Percentiles rank a stretch among this genome's conserved stretches.
Evolutionary conservation across 2,113 vertebrate species (phyloP).

Genomic region (Salminus brasiliensis): DNA sequence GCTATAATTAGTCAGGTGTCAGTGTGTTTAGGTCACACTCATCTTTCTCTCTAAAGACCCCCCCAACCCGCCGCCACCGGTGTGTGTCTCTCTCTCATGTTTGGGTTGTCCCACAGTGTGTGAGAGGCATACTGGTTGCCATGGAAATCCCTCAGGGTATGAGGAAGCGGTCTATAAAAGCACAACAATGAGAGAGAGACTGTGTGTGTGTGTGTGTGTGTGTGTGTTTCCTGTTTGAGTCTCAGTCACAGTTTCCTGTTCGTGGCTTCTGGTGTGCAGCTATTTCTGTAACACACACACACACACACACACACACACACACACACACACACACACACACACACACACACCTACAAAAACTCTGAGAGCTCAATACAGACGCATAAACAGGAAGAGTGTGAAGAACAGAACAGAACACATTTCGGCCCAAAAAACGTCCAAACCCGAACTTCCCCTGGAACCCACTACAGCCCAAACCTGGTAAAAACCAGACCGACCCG

Average conservation of each 20-base stretch:
- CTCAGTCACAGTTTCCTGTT: too few relatives aligned
- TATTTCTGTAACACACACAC: slow-evolving; percentile 41
- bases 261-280: slow-evolving; percentile 34
- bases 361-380: neutral
- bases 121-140: slow-evolving; percentile 8
- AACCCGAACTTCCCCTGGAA: too few relatives aligned
- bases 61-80: neutral
- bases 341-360: neutral
- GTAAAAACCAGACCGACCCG: too few relatives aligned
- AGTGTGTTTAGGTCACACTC: slow-evolving; percentile 6
- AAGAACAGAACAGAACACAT: neutral
- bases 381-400: neutral
- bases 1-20: slow-evolving; percentile 38
- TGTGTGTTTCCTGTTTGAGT: slow-evolving; percentile 53
- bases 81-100: slow-evolving; percentile 15
- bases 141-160: slow-evolving; percentile 33
- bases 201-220: slow-evolving; percentile 35
- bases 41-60: neutral
- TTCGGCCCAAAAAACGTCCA: too few relatives aligned
- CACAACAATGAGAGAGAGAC: neutral
- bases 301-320: slow-evolving; percentile 24
- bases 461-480: too few relatives aligned
- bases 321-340: neutral
- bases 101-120: neutral
- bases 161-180: slow-evolving; percentile 23